Conservation (phyloP, 2,888 invertebrate species). For the Nemotelus nigrinus region DNA sequence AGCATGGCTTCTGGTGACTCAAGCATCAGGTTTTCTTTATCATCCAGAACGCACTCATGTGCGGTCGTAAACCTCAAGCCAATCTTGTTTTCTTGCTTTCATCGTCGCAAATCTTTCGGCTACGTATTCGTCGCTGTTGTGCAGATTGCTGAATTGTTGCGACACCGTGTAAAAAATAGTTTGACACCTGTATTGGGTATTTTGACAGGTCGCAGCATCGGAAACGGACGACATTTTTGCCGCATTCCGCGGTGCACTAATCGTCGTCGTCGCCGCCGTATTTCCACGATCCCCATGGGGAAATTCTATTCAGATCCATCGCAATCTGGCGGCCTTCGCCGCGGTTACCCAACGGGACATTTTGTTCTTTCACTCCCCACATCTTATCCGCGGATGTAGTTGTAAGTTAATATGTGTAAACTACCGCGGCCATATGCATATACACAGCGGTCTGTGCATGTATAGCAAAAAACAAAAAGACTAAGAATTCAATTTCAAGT, state of each 20-base stretch:
- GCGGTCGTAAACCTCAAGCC: constrained; percentile 33
- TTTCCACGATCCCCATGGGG: background rate
- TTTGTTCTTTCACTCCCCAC: constrained; percentile 34
- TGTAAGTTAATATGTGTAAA: constrained; percentile 19
- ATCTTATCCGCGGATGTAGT: constrained; percentile 5
- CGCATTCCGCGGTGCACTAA: constrained; percentile 22
- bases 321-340: constrained; percentile 14
- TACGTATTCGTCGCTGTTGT: too few relatives aligned
- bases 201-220: constrained; percentile 26
- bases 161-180: too few relatives aligned
- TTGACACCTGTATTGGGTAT: background rate
- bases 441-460: constrained; percentile 2
- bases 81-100: constrained; percentile 23
- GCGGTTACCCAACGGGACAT: constrained; percentile 42
- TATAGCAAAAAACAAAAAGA: constrained; percentile 34
- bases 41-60: constrained; percentile 16
- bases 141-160: too few relatives aligned
- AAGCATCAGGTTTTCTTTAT: constrained; percentile 27
- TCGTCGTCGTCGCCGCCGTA: background rate
- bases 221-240: constrained; percentile 14
- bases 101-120: background rate
- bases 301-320: constrained; percentile 20
- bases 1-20: background rate
- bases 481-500: constrained; percentile 16
- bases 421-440: constrained; percentile 7